These are phyloP conservation scores for Drosophila emarginata DNA, from an alignment of 2,888 invertebrate genomes.

Conservation along the genomic window DNA sequence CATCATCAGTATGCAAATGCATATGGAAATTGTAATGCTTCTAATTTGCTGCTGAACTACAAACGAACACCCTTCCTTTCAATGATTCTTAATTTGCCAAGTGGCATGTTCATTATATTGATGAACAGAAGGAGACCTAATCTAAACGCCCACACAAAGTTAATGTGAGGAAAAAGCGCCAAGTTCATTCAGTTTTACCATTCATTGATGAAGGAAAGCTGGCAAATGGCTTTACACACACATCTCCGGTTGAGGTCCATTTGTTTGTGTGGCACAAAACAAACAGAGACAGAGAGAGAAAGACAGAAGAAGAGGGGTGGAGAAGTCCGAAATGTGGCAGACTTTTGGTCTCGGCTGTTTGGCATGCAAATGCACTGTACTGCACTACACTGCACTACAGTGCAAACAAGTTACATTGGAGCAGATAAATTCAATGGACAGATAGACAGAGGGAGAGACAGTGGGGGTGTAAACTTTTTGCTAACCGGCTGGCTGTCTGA, in stretches of 20 bases:
- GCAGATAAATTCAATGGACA: conserved; percentile 48
- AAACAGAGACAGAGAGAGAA: conserved; percentile 7
- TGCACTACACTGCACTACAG: conserved; percentile 18
- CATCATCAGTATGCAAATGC: too few relatives aligned
- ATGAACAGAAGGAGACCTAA: conserved; percentile 47
- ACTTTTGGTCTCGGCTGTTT: conserved; percentile 39
- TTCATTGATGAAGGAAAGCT: conserved; percentile 58
- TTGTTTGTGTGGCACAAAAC: conserved; percentile 37
- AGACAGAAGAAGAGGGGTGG: neutral
- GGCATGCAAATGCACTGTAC: conserved; percentile 49
- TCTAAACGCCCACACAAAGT: conserved; percentile 45
- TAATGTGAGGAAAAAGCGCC: conserved; percentile 44
- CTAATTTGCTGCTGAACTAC: neutral
- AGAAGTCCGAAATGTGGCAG: conserved; percentile 42
- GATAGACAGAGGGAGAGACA: conserved; percentile 5
- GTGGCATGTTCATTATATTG: conserved; percentile 56
- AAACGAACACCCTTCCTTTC: neutral
- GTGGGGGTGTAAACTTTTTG: conserved; percentile 33
- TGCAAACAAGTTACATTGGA: conserved; percentile 38
- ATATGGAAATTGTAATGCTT: too few relatives aligned
- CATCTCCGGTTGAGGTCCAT: conserved; percentile 30
- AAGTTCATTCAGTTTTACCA: conserved; percentile 68
- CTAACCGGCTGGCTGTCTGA: conserved; percentile 50
- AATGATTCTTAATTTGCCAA: conserved; percentile 5
- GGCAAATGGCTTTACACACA: conserved; percentile 24